Conservation (phyloP, 1,140 invertebrate species). For the Bombus vancouverensis region DNA sequence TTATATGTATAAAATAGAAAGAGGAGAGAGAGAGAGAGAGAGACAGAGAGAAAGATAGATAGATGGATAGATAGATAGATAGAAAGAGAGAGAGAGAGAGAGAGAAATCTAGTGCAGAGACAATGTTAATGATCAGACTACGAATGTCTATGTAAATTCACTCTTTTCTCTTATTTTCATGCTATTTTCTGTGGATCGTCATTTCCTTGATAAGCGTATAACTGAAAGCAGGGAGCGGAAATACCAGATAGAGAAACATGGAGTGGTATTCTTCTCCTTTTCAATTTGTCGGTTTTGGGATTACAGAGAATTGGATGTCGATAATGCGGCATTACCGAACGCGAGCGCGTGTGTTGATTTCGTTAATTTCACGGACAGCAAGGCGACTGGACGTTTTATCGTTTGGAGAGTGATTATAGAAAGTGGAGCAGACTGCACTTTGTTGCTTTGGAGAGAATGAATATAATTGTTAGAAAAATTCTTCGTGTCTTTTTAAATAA, state of each 20-base stretch:
- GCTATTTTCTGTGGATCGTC: no score
- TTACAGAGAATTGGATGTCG: slow-evolving; percentile 27
- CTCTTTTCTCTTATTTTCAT: no score
- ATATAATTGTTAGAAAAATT: background rate
- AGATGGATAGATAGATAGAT: no score
- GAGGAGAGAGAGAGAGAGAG: background rate
- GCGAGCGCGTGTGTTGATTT: background rate
- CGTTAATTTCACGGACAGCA: background rate
- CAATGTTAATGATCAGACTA: no score
- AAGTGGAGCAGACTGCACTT: background rate
- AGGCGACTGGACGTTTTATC: background rate
- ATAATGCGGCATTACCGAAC: slow-evolving; percentile 6
- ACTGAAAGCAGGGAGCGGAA: background rate
- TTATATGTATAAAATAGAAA: no score
- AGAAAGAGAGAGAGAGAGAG: background rate
- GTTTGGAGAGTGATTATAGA: background rate
- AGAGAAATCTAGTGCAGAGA: background rate
- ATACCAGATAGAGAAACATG: background rate
- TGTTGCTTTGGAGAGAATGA: no score
- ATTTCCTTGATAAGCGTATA: no score
- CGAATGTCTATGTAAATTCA: no score
- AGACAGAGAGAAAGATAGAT: no score
- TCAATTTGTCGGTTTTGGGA: slow-evolving; percentile 20
- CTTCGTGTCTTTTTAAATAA: background rate
- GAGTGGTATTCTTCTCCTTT: background rate